Conservation (phyloP, 2,797 vertebrate species). For the Tamandua tetradactyla region DNA sequence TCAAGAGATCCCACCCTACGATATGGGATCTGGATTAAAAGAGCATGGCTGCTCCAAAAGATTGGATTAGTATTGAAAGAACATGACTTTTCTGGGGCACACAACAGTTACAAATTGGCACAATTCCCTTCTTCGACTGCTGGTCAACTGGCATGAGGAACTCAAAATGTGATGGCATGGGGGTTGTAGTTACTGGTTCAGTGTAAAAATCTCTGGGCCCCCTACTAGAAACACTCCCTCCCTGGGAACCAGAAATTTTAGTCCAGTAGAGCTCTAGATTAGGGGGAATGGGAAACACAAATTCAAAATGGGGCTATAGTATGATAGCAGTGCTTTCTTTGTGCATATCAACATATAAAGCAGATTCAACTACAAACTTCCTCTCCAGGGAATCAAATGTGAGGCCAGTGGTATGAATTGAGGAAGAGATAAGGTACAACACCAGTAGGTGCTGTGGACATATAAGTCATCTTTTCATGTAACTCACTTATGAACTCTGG, state of each 20-base stretch:
- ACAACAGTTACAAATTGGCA: no score
- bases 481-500: neutral
- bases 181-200: neutral
- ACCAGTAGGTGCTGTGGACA: neutral
- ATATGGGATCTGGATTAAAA: no score
- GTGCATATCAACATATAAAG: neutral
- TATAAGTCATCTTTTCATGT: neutral
- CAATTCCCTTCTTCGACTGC: neutral
- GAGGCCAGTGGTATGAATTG: neutral
- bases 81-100: no score
- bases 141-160: neutral
- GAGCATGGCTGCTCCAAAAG: no score
- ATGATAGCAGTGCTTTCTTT: neutral
- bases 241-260: neutral
- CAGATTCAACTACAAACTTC: neutral
- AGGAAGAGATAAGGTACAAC: neutral
- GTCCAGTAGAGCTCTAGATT: neutral
- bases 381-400: neutral
- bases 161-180: neutral
- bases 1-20: no score
- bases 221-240: neutral
- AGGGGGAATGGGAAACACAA: neutral
- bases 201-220: neutral
- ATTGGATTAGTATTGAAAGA: no score
- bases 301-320: neutral